Evolutionary conservation across 2,797 vertebrate genomes (phyloP), one percentile per base, ranked within the genome.

Genomic region (Enteromius mattozi): DNA sequence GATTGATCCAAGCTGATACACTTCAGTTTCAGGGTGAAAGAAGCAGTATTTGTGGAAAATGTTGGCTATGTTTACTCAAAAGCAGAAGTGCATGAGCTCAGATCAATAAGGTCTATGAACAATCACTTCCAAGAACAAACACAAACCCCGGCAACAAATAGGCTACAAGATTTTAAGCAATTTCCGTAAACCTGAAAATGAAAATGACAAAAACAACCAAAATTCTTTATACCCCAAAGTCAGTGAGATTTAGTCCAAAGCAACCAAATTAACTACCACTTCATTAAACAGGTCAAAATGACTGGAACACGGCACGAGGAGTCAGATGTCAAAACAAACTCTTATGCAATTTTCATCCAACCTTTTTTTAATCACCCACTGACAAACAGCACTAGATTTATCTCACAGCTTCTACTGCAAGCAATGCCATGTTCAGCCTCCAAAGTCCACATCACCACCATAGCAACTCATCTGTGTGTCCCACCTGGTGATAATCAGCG

Each of bases 361-460:
- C 13, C 40, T n/a, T 17, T 27, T 14, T 24, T 71, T 24, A 10
- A 71, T 27, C n/a, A 47, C 69, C 40, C 14, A 7, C 16, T 71
- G 13, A 7, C 69, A 47, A 47, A 71, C 65, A 21, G 19, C 37
- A 24, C 6, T 24, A 24, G 12, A 7, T 3, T 24, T 42, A 71
- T 27, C n/a, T 45, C 40, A 71, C 6, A 71, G 40, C 69, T 71
- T 27, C 27, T 13, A 40, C 16, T 16, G 24, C 40, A 16, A 45
- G n/a, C 21, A 16, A 42, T 42, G 68, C 40, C 37, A 42, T 70
- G 21, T 42, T 42, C 37, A 70, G 37, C 37, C 37, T 42, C 42
- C 69, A 71, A 45, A 71, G 40, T 71, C 69, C 40, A 27, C 21
- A 71, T 71, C 70, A 30, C 24, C 70, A 47, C 42, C 42, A 30